Evolutionary conservation across 1,140 invertebrate species (phyloP), one percentile per base, ranked within the genome.

Genomic region (Drosophila carrolli): DNA sequence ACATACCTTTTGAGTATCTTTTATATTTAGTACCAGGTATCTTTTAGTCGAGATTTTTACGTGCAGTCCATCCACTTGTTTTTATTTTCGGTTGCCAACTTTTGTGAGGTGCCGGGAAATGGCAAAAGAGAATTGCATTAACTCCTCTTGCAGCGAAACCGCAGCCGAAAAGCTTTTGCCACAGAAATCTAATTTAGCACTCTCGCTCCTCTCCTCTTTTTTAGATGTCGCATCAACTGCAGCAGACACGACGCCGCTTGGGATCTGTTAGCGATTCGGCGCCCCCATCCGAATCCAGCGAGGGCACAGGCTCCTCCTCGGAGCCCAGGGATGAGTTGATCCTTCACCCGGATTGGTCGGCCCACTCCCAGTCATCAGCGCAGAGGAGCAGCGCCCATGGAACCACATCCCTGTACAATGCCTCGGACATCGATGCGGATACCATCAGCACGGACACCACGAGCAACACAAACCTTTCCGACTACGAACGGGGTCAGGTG

Each of bases 401-500:
- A 35, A 90, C 91, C 58, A 92, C 88, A 47, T 81, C 90, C 27
- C 62, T 89, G 11, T 91, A 88, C 32, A 84, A 92, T 53, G 86
- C 84, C 38, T 92, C 91, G 32, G 90, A 92, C 37, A 89, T 90
- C 5, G 89, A 91, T 77, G 89, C 84, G 54, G 91, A 92, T 47
- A 91, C 90, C 40, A 73, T 92, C 8, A 92, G 91, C 73, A 89
- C 88, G 4, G 91, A 92, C 41, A 92, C 88, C 23, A 88, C 67
- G 10, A 93, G 80, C 92, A 93, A 81, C 82, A 92, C 90, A 67
- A 91, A 75, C 77, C 86, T 97, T 11, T 95, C 94, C 2, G 96
- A 96, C 44, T 92, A 94, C 56, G 97, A 97, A 81, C 93, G 96
- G 9, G 93, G 94, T 16, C 96, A 97, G 92, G 94, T 97, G 58